phyloP scores from a whole-genome alignment of 2,888 invertebrate genomes.

The Trissolcus japonicus region DNA sequence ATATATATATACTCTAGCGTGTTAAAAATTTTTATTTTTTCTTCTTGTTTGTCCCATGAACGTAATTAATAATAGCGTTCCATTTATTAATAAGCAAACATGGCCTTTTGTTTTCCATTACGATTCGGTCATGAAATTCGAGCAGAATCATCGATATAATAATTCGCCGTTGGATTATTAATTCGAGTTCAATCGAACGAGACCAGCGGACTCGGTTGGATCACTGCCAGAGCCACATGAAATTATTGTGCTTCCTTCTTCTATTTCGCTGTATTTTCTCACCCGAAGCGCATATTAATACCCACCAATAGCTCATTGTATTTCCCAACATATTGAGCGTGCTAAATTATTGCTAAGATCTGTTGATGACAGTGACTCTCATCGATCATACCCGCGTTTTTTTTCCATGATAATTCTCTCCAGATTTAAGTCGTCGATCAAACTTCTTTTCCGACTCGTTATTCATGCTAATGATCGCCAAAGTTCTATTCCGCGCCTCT shows the following conservation, averaged over 20 bases:
- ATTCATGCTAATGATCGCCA: constrained; percentile 28
- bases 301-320: constrained; percentile 46
- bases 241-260: constrained; percentile 48
- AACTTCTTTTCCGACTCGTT: constrained; percentile 27
- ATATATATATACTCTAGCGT: no score
- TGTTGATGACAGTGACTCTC: constrained; percentile 36
- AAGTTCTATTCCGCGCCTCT: constrained; percentile 17
- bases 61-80: constrained; percentile 37
- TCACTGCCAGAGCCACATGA: constrained; percentile 28
- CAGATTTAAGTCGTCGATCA: constrained; percentile 24
- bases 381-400: constrained; percentile 31
- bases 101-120: constrained; percentile 10
- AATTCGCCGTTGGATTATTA: constrained; percentile 47
- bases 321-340: constrained; percentile 42
- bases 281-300: constrained; percentile 37
- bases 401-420: constrained; percentile 36
- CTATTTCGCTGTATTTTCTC: constrained; percentile 35
- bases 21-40: neutral
- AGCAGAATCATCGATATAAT: constrained; percentile 15
- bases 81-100: constrained; percentile 50
- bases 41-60: neutral
- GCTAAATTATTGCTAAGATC: constrained; percentile 37
- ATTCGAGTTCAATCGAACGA: constrained; percentile 43
- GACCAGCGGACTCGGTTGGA: constrained; percentile 28
- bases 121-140: constrained; percentile 28